Conservation (phyloP, 2,113 vertebrate genomes). For the Sinocyclocheilus anophthalmus region DNA sequence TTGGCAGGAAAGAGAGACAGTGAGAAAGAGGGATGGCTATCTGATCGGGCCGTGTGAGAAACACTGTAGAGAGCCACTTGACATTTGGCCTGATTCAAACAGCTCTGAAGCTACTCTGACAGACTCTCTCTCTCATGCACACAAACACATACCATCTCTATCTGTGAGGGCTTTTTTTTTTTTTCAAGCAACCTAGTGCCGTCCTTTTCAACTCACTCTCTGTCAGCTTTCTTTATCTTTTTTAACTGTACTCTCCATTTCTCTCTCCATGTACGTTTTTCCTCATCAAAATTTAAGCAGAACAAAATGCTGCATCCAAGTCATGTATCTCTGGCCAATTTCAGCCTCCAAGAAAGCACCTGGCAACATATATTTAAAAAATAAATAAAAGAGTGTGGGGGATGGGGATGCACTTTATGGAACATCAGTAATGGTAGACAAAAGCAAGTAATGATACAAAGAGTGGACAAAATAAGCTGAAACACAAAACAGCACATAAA, state of each 20-base stretch:
- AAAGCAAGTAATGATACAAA: conserved; percentile 14
- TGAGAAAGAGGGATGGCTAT: conserved; percentile 64
- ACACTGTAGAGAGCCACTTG: conserved; percentile 73
- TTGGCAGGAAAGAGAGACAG: conserved; percentile 61
- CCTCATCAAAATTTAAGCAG: conserved; percentile 52
- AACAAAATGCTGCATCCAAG: conserved; percentile 4
- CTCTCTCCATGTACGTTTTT: conserved; percentile 38
- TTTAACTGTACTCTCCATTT: conserved; percentile 52
- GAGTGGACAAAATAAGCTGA: conserved; percentile 20
- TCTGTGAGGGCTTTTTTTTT: conserved; percentile 12
- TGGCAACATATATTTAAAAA: background rate
- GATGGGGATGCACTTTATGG: conserved; percentile 10
- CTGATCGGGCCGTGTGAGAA: conserved; percentile 64
- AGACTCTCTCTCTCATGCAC: conserved; percentile 60
- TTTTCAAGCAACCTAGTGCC: conserved; percentile 44
- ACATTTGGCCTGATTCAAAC: conserved; percentile 78
- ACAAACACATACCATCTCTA: conserved; percentile 1
- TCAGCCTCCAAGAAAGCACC: conserved; percentile 4
- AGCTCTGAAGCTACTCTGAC: conserved; percentile 70
- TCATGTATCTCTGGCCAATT: conserved; percentile 13
- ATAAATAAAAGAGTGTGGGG: background rate
- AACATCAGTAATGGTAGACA: conserved; percentile 22
- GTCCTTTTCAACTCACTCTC: conserved; percentile 53
- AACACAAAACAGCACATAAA: background rate
- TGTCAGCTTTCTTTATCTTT: conserved; percentile 59